Evolutionary conservation across 2,113 vertebrate species (phyloP), one percentile per base, ranked within the genome.

Genomic region (Elephas maximus): DNA sequence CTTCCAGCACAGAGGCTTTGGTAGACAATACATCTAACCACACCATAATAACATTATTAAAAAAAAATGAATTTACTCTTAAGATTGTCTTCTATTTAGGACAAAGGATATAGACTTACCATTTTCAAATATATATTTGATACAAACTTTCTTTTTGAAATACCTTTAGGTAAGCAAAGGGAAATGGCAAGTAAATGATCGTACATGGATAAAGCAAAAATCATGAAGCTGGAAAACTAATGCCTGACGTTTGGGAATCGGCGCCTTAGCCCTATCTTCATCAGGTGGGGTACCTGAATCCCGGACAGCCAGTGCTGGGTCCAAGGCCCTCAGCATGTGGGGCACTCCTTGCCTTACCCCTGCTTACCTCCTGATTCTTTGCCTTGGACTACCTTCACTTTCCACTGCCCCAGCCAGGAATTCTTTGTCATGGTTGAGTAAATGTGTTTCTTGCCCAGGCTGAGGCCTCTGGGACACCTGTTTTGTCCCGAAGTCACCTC

Each of bases 401-500:
- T 51, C 28, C 26, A 45, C n/a, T 21, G 45, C 2, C 4, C 73
- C 9, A 5, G n/a, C 20, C 15, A 37, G 73, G 3, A 63, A 33
- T 20, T 60, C 81, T 48, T 30, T 4, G 23, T 65, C 17, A 2
- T 6, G 48, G 24, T 53, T 33, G 12, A 83, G 37, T 3, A 51
- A 33, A 79, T 17, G 2, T 18, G 23, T 41, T 73, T 93, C 45
- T 45, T 44, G 53, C 28, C 65, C 51, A 73, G 41, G 4, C 80
- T 1, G 30, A 80, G 90, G 67, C 6, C 41, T 48, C 83, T 89
- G 67, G 65, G 73, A 18, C 17, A 23, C 44, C 45, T 6, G 2
- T 20, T 57, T 85, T 94, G n/a, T 94, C 28, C 85, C 65, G 74
- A 90, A 62, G 67, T 71, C 67, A 73, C 41, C 74, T 45, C 5